Percentiles rank a stretch among this genome's conserved stretches.
Evolutionary conservation across 2,888 invertebrate genomes (phyloP).

Genomic region (Cartodere bifasciata): DNA sequence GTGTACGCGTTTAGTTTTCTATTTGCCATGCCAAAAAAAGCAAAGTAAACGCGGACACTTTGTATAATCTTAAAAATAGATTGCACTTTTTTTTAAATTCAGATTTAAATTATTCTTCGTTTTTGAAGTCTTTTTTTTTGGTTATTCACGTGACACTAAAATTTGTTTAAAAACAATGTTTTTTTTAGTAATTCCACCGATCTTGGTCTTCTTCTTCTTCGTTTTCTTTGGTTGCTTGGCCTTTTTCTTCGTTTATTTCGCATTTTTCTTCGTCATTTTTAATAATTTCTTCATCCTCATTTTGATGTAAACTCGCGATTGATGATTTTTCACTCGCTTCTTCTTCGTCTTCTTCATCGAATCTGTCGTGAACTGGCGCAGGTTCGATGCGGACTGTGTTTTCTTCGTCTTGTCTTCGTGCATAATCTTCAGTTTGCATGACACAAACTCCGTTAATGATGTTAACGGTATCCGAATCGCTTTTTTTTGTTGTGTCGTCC

Average conservation of each 20-base stretch:
- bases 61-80: too few relatives aligned
- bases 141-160: too few relatives aligned
- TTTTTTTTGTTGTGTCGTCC: constrained; percentile 46
- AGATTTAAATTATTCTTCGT: too few relatives aligned
- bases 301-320: constrained; percentile 45
- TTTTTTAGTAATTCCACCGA: constrained; percentile 46
- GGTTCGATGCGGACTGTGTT: constrained; percentile 68
- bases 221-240: constrained; percentile 16
- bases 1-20: too few relatives aligned
- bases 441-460: constrained; percentile 92
- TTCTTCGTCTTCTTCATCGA: constrained; percentile 42
- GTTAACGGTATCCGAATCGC: constrained; percentile 58
- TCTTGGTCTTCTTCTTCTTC: constrained; percentile 44
- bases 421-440: constrained; percentile 71
- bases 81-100: too few relatives aligned
- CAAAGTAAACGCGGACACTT: too few relatives aligned
- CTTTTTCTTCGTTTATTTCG: constrained; percentile 14
- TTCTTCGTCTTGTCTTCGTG: constrained; percentile 44
- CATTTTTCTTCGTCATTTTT: constrained; percentile 22
- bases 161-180: too few relatives aligned
- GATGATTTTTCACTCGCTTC: constrained; percentile 32
- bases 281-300: constrained; percentile 38
- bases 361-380: constrained; percentile 53
- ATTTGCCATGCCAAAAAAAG: too few relatives aligned
- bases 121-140: constrained; percentile 10